Base-by-base conservation (phyloP, 2,888 invertebrate genomes). In the Smittia sp. region DNA sequence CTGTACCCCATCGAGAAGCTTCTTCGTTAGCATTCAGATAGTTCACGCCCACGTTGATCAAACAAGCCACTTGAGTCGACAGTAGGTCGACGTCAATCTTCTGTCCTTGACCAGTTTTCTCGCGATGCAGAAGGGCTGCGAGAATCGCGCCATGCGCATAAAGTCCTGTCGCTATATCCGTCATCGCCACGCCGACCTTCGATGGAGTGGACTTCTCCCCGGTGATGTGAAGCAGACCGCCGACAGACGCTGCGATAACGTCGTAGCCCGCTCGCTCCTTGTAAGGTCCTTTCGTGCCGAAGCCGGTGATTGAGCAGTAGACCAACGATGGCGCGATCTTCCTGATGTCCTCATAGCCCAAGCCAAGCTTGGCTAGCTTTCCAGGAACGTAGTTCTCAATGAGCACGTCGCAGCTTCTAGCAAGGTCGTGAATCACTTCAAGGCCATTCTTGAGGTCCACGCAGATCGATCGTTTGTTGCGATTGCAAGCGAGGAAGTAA, bases 321-420 rank as follows among this genome's bases (percentile, higher is more conserved):
- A 98, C 89, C 18, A 98, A 84, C 73, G 86, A 86, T 0, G 96
- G 94, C 58, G 93, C 90, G 1, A 91, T 78, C 67, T 82, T 78
- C 66, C 85, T 86, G 32, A 98, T 79, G 41, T 88, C 85, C 11
- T 90, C 84, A 80, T 94, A 98, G n/a, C 93, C 94, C 73, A 98
- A 82, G 0, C 89, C 88, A 75, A 93, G 83, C 74, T 87, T 81
- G 13, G 88, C 86, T 77, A 98, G 82, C 78, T 94, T 95, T 0
- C 96, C 97, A 0, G 98, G 97, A 0, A 98, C 84, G 82, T 91
- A 98, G 82, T 98, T 98, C 81, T 98, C 98, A 1, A 98, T 86
- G 1, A 98, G 79, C 6, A 98, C 89, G 84, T 98, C 98, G 79
- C 91, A 90, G 78, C 89, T 87, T 66, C 81, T 82, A 0, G 90